Evolutionary conservation across 1,140 invertebrate genomes (phyloP).

Genomic region (Aphelenchoides avenae): DNA sequence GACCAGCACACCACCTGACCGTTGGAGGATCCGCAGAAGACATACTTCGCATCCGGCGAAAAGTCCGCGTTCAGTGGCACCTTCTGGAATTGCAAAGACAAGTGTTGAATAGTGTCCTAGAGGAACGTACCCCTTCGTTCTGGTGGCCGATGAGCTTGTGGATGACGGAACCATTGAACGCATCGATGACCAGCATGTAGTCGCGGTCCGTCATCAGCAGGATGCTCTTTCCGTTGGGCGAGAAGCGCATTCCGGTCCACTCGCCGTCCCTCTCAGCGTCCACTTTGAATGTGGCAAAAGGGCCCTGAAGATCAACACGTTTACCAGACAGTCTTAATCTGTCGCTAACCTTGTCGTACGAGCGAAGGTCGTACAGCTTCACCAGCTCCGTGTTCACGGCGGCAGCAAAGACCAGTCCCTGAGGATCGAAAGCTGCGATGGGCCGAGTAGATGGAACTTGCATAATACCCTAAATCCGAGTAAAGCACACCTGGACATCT

Average conservation of each 20-base stretch:
- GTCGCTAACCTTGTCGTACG: conserved; percentile 23
- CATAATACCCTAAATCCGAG: conserved; percentile 87
- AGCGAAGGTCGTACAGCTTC: conserved; percentile 18
- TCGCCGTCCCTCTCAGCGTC: conserved; percentile 2
- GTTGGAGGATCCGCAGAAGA: conserved; percentile 38
- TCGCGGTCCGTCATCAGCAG: conserved; percentile 14
- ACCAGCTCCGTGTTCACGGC: conserved; percentile 24
- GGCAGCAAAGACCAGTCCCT: too few relatives aligned
- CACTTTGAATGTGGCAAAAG: conserved; percentile 4
- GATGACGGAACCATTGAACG: conserved; percentile 6
- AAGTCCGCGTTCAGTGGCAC: conserved; percentile 23
- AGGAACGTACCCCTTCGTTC: conserved; percentile 22
- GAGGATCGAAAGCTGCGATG: too few relatives aligned
- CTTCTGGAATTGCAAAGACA: conserved; percentile 22
- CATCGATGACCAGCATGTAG: conserved; percentile 13
- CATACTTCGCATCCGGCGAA: conserved; percentile 42
- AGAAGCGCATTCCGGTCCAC: conserved; percentile 20
- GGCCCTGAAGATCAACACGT: too few relatives aligned
- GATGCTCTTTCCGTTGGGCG: conserved; percentile 18
- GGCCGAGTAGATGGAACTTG: conserved; percentile 86
- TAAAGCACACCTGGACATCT: too few relatives aligned
- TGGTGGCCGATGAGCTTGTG: conserved; percentile 8
- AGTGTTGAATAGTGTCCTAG: conserved; percentile 6
- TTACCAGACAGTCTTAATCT: too few relatives aligned
- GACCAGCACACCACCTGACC: conserved; percentile 28